Evolutionary conservation across 2,888 invertebrate species (phyloP).

Genomic region (Hetaerina titia): DNA sequence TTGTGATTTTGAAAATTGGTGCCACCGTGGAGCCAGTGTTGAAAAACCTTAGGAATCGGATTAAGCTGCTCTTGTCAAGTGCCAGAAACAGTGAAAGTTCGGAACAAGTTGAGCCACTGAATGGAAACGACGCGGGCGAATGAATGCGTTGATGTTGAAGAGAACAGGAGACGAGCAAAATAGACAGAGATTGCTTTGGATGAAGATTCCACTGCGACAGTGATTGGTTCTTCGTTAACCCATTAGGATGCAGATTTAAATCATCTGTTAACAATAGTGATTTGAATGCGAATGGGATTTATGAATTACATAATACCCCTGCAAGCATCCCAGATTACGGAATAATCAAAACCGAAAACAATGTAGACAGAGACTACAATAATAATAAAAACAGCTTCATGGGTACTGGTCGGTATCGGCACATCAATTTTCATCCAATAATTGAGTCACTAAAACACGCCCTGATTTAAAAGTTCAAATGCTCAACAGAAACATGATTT

Average conservation of each 20-base stretch:
- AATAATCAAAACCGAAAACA: neutral
- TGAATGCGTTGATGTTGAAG: neutral
- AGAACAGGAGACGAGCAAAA: neutral
- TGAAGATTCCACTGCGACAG: neutral
- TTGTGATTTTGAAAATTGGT: neutral
- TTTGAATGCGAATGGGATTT: neutral
- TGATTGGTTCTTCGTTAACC: neutral
- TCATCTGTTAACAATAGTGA: neutral
- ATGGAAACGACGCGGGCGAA: neutral
- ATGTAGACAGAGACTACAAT: neutral
- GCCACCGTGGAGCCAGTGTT: neutral
- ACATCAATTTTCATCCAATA: neutral
- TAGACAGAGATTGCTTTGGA: neutral
- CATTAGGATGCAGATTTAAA: neutral
- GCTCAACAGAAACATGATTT: too few relatives aligned
- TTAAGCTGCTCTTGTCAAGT: neutral
- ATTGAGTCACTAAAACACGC: neutral
- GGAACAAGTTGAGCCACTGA: neutral
- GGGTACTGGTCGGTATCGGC: neutral
- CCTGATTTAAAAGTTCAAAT: too few relatives aligned
- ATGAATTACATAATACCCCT: neutral
- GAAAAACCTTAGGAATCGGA: neutral
- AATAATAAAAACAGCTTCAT: neutral
- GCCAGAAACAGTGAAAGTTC: neutral
- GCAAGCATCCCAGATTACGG: too few relatives aligned